Evolutionary conservation across 30 jellyfish, hydroid and myxozoan species (phyloP).

Genomic region (Euphysa ruthae): DNA sequence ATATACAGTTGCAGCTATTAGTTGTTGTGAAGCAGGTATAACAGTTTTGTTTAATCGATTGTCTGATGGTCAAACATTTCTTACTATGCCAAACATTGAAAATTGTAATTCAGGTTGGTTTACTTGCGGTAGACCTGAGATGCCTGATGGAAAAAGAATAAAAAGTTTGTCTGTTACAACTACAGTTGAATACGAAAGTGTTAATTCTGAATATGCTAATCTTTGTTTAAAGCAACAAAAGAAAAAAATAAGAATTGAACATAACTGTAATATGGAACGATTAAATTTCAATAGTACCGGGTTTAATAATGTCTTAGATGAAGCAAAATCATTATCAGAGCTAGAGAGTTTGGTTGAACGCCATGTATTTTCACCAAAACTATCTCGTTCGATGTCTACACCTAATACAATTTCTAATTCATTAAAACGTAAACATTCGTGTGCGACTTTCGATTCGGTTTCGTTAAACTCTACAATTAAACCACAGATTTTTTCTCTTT

Average conservation of each 20-base stretch:
- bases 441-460: not conserved
- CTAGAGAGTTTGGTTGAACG: not conserved
- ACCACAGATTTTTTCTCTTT: conserved; percentile 8
- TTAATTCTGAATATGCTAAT: conserved; percentile 36
- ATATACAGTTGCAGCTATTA: conserved; percentile 42
- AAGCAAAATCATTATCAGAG: conserved; percentile 8
- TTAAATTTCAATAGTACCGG: not conserved
- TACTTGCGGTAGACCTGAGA: conserved; percentile 40
- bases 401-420: conserved; percentile 6
- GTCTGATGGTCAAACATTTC: conserved; percentile 51
- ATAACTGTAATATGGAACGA: too few species aligned
- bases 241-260: not conserved
- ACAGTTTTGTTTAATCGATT: conserved; percentile 41
- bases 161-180: conserved; percentile 32
- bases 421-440: conserved; percentile 12
- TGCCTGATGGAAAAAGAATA: conserved; percentile 9
- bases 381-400: conserved; percentile 23
- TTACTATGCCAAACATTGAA: conserved; percentile 42
- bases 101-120: conserved; percentile 61
- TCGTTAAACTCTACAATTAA: not conserved
- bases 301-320: not conserved
- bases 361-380: not conserved
- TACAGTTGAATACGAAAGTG: conserved; percentile 68
- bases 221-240: conserved; percentile 26
- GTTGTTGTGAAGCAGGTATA: conserved; percentile 65